These are phyloP conservation scores for Toxostoma redivivum DNA, from an alignment of 2,113 vertebrate species.

Conservation along the genomic window DNA sequence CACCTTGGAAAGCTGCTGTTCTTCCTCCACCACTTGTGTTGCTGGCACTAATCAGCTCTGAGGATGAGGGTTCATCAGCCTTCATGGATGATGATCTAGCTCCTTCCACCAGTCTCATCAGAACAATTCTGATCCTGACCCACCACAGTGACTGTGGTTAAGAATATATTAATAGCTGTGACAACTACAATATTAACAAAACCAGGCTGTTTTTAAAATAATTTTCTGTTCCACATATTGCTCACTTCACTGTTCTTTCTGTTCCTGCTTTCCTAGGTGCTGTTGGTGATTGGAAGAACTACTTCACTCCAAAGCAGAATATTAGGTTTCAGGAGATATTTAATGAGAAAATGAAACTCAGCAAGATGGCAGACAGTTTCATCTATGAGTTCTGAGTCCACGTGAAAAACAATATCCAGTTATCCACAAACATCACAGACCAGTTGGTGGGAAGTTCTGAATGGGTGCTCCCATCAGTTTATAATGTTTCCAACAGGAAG, in stretches of 20 bases:
- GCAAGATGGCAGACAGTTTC: conserved; percentile 63
- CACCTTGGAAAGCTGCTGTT: not conserved
- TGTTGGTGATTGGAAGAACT: conserved; percentile 77
- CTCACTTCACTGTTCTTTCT: not conserved
- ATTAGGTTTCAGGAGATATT: conserved; percentile 71
- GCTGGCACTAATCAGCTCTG: not conserved
- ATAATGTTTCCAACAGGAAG: not conserved
- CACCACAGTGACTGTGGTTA: not conserved
- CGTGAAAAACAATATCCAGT: not conserved
- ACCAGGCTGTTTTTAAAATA: not conserved
- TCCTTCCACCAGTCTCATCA: not conserved
- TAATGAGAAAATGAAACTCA: conserved; percentile 73
- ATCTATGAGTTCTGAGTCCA: conserved; percentile 58
- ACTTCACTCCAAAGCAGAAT: conserved; percentile 77
- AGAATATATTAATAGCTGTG: not conserved
- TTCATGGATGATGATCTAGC: not conserved
- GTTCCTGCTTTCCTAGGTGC: conserved; percentile 47
- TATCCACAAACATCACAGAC: not conserved
- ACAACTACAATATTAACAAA: not conserved
- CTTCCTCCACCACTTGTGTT: not conserved
- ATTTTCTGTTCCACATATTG: not conserved
- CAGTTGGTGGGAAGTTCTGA: not conserved
- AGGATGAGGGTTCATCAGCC: not conserved
- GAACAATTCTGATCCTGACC: not conserved
- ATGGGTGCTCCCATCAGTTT: not conserved